Evolutionary conservation across 1,140 invertebrate genomes (phyloP).

Genomic region (Tetragnatha versicolor): DNA sequence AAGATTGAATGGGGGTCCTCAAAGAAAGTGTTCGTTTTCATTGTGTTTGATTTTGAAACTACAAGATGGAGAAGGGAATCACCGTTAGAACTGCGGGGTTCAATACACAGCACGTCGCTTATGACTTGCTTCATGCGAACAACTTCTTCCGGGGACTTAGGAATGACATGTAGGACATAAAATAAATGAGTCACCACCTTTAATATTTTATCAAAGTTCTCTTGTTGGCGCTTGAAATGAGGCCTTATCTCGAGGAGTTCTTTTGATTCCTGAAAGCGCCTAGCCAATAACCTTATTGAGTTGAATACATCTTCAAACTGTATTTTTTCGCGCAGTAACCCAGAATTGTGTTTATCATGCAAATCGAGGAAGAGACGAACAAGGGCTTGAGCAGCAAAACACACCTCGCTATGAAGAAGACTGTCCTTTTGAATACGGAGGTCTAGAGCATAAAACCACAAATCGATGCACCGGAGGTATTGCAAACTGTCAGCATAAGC

Average conservation of each 20-base stretch:
- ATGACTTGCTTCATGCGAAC: slow-evolving; percentile 56
- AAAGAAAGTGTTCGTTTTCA: slow-evolving; percentile 78
- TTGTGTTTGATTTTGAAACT: slow-evolving; percentile 79
- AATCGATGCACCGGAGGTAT: slow-evolving; percentile 83
- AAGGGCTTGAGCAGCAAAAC: slow-evolving; percentile 79
- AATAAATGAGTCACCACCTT: slow-evolving; percentile 81
- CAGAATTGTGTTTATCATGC: slow-evolving; percentile 71
- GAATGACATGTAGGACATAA: slow-evolving; percentile 75
- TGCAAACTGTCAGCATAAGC: slow-evolving; percentile 84
- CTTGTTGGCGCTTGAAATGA: slow-evolving; percentile 78
- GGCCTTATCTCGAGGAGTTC: slow-evolving; percentile 73
- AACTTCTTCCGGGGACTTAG: slow-evolving; percentile 66
- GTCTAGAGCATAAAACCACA: slow-evolving; percentile 82
- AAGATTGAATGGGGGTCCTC: slow-evolving; percentile 78
- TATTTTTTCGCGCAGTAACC: slow-evolving; percentile 69
- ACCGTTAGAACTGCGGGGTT: slow-evolving; percentile 74
- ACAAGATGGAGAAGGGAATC: slow-evolving; percentile 83
- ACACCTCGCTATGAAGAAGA: slow-evolving; percentile 75
- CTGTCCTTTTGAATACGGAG: slow-evolving; percentile 80
- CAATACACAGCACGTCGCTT: slow-evolving; percentile 68
- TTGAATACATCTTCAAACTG: slow-evolving; percentile 74
- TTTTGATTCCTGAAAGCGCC: slow-evolving; percentile 59
- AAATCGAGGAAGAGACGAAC: slow-evolving; percentile 78
- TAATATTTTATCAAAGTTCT: slow-evolving; percentile 74
- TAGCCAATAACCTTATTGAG: slow-evolving; percentile 59